phyloP scores from a whole-genome alignment of 1,140 invertebrate genomes.

The Microplitis mediator region DNA sequence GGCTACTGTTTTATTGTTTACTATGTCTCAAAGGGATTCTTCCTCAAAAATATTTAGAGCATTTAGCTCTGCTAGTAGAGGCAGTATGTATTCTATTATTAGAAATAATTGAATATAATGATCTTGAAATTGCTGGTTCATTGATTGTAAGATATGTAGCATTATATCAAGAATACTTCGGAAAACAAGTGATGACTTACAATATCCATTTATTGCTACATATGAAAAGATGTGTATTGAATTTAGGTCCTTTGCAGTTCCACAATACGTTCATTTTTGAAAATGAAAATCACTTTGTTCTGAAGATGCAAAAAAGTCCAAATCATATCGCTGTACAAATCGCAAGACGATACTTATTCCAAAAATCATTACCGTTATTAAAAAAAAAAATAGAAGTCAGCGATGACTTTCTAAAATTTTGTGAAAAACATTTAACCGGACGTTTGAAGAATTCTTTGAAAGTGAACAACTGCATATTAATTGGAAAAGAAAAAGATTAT shows the following conservation, averaged over 20 bases:
- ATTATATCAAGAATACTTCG: slow-evolving; percentile 9
- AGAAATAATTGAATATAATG: background rate
- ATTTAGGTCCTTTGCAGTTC: slow-evolving; percentile 14
- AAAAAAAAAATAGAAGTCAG: background rate
- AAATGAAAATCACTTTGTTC: slow-evolving; percentile 3
- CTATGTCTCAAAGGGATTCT: slow-evolving; percentile 18
- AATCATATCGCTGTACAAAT: background rate
- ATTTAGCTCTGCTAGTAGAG: slow-evolving; percentile 12
- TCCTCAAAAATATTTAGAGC: slow-evolving; percentile 8
- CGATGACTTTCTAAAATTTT: background rate
- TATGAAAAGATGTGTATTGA: background rate
- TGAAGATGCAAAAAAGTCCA: slow-evolving; percentile 17
- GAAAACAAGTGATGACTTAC: slow-evolving; percentile 13
- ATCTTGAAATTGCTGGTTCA: background rate
- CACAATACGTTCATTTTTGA: background rate
- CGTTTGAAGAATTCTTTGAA: background rate
- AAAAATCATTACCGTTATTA: background rate
- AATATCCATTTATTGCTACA: slow-evolving; percentile 19
- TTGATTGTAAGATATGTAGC: background rate
- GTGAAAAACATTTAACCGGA: background rate
- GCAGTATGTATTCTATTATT: slow-evolving; percentile 15
- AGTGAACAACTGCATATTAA: background rate
- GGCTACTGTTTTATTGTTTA: slow-evolving; percentile 11
- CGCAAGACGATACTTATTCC: background rate
- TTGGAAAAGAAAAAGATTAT: slow-evolving; percentile 14